Base-by-base conservation (phyloP, 2,113 vertebrate species). In the Sapayoa aenigma region DNA sequence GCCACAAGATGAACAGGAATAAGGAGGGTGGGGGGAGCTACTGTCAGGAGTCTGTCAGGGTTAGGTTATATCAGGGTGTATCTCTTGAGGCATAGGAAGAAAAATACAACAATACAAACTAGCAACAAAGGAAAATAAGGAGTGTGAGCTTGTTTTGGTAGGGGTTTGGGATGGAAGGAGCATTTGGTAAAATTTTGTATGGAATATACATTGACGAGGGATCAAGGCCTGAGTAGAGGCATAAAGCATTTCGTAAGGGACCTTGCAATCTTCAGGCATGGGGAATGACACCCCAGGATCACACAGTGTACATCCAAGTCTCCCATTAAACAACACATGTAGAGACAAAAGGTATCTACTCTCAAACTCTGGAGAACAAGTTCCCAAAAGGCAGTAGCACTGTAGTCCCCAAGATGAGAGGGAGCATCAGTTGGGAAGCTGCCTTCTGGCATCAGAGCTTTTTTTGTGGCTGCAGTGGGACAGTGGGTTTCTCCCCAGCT, bases 221-320 rank as follows among this genome's bases (percentile, higher is more conserved):
- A 33, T 66, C 12, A 50, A 46, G 21, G 31, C 9, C 18, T 33
- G 22, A 14, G 18, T 12, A 28, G 14, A 89, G 22, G 13, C 39
- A 77, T 9, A 9, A 81, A 59, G 33, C 14, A 24, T 7, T 78
- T 52, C 41, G 16, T 23, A 55, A 86, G 30, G n/a, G 11, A 66
- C 16, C 23, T 20, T 31, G 46, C 12, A n/a, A 5, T 12, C n/a
- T 33, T 11, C 27, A 44, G 82, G 35, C 1, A 5, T 0, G 20
- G 30, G 47, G 22, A 81, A 30, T 21, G 35, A 82, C 15, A 18
- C 11, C 1, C 18, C 46, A 25, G 37, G 50, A 41, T 13, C 42
- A 44, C 21, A 47, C 31, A 30, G 9, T 0, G 3, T 0, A 0
- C 46, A 53, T 16, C 28, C 27, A n/a, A 6, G 4, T 3, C 55